Percentiles rank a stretch among this genome's conserved stretches.
Evolutionary conservation across 2,797 vertebrate genomes (phyloP).

Genomic region (Agapornis canus): DNA sequence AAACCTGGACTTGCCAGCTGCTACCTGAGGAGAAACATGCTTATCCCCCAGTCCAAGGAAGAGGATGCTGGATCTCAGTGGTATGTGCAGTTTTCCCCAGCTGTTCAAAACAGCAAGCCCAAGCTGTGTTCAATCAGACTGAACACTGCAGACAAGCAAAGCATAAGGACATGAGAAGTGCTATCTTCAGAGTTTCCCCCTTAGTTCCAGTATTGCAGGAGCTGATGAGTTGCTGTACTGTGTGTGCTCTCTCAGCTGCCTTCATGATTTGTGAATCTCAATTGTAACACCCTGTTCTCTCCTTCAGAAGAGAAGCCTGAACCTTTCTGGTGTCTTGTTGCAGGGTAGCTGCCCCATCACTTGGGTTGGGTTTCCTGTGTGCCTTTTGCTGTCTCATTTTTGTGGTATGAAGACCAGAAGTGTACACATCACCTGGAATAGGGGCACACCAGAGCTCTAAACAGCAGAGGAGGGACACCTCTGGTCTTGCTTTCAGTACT

Average conservation of each 20-base stretch:
- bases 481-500: neutral
- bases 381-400: neutral
- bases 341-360: neutral
- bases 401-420: neutral
- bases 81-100: slow-evolving; percentile 73
- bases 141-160: neutral
- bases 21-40: slow-evolving; percentile 82
- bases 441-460: neutral
- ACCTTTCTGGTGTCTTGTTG: neutral
- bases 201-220: neutral
- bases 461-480: neutral
- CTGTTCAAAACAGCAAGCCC: neutral
- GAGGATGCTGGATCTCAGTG: slow-evolving; percentile 81
- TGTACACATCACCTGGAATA: neutral
- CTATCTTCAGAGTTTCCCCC: neutral
- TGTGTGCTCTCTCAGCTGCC: neutral
- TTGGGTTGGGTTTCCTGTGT: neutral
- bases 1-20: slow-evolving; percentile 85
- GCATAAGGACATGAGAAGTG: neutral
- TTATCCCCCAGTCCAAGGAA: slow-evolving; percentile 76
- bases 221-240: neutral
- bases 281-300: neutral
- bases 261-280: neutral
- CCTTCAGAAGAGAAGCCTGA: neutral
- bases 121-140: neutral